phyloP scores from a whole-genome alignment of 2,888 invertebrate genomes.

The Plebejus argus region DNA sequence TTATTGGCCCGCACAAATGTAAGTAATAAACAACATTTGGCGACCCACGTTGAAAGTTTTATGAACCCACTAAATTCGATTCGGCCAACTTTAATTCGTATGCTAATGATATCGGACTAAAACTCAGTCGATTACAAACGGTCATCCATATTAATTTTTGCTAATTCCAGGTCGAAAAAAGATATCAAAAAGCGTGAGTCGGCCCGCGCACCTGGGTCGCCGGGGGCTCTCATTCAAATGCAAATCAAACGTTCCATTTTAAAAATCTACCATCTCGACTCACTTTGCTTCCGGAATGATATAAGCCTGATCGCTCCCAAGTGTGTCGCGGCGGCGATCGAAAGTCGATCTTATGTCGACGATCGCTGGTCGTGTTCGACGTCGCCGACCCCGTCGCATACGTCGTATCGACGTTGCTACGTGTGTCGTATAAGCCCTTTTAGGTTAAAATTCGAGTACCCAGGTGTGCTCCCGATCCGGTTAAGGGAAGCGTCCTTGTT shows the following conservation, averaged over 20 bases:
- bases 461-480: conserved; percentile 81
- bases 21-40: conserved; percentile 32
- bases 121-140: conserved; percentile 60
- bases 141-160: conserved; percentile 64
- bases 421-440: conserved; percentile 77
- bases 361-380: conserved; percentile 43
- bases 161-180: conserved; percentile 47
- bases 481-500: conserved; percentile 80
- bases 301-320: conserved; percentile 71
- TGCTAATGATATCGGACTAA: conserved; percentile 55
- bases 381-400: conserved; percentile 45
- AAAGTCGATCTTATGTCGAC: conserved; percentile 48
- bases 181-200: conserved; percentile 60
- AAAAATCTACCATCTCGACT: conserved; percentile 79
- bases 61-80: conserved; percentile 43
- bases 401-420: conserved; percentile 46
- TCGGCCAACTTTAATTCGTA: conserved; percentile 48
- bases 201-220: conserved; percentile 77
- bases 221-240: conserved; percentile 80
- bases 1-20: conserved; percentile 14
- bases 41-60: conserved; percentile 38
- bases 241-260: conserved; percentile 82
- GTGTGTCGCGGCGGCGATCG: conserved; percentile 45
- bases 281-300: conserved; percentile 77
- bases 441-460: conserved; percentile 77